A percentile compares a stretch with the other conserved stretches of the same genome.
These are phyloP conservation scores for Penaeus chinensis DNA, from an alignment of 1,140 invertebrate species.

Conservation along the genomic window DNA sequence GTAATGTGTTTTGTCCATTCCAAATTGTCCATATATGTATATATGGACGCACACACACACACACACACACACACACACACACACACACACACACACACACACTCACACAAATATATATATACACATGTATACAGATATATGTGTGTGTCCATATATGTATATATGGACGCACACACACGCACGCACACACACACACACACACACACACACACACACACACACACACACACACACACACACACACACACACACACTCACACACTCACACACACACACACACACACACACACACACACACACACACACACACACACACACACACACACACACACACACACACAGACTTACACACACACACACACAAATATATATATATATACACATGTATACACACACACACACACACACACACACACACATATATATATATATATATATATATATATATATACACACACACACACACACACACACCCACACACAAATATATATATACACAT, in stretches of 20 bases:
- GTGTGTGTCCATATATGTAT: neutral
- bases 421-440: conserved; percentile 12
- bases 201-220: conserved; percentile 4
- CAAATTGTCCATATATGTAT: neutral
- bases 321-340: conserved; percentile 20
- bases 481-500: neutral
- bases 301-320: conserved; percentile 10
- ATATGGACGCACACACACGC: neutral
- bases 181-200: conserved; percentile 10
- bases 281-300: neutral
- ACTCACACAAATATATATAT: neutral
- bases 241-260: conserved; percentile 9
- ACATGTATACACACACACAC: neutral
- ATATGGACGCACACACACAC: neutral
- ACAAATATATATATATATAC: neutral
- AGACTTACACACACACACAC: conserved; percentile 2
- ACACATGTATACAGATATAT: neutral
- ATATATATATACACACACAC: conserved; percentile 15
- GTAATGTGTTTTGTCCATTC: no score
- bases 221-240: conserved; percentile 15
- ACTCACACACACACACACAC: neutral
- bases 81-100: conserved; percentile 15
- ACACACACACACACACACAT: conserved; percentile 15
- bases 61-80: conserved; percentile 15
- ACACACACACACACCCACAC: conserved; percentile 8